These are phyloP conservation scores for Pogonophryne albipinna DNA, from an alignment of 2,797 vertebrate species.

Conservation along the genomic window DNA sequence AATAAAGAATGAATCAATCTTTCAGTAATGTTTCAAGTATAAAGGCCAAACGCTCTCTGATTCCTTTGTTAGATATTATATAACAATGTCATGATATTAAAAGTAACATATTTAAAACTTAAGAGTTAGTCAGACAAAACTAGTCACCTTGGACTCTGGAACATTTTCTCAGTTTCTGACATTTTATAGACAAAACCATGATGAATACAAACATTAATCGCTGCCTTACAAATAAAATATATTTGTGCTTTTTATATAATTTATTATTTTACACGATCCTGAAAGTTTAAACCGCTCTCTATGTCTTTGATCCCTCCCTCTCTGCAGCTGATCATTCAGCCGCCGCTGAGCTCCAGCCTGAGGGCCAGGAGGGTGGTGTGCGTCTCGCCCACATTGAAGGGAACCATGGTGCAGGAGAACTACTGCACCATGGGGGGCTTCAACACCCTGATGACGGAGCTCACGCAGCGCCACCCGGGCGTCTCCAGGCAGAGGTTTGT, in stretches of 20 bases:
- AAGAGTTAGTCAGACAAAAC: too few species aligned
- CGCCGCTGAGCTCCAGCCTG: constrained; percentile 23
- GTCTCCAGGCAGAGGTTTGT: constrained; percentile 60
- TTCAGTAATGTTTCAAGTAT: not conserved
- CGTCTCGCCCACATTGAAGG: constrained; percentile 57
- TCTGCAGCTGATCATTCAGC: not conserved
- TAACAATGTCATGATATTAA: too few species aligned
- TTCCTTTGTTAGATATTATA: not conserved
- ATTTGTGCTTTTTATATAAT: not conserved
- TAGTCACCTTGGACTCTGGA: not conserved
- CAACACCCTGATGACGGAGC: constrained; percentile 71
- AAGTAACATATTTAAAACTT: too few species aligned
- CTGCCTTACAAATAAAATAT: not conserved
- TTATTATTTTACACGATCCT: not conserved
- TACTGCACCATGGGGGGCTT: constrained; percentile 76
- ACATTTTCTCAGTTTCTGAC: not conserved
- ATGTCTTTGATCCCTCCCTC: not conserved
- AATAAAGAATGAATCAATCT: not conserved
- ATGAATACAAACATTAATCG: not conserved
- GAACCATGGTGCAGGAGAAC: constrained; percentile 70
- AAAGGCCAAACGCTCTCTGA: not conserved
- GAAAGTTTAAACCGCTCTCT: not conserved
- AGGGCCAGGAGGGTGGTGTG: constrained; percentile 51
- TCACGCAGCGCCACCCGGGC: constrained; percentile 69
- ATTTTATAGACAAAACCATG: not conserved